A percentile compares a stretch with the other conserved stretches of the same genome.
phyloP scores from a whole-genome alignment of 2,888 invertebrate species.

The Leptothorax acervorum region DNA sequence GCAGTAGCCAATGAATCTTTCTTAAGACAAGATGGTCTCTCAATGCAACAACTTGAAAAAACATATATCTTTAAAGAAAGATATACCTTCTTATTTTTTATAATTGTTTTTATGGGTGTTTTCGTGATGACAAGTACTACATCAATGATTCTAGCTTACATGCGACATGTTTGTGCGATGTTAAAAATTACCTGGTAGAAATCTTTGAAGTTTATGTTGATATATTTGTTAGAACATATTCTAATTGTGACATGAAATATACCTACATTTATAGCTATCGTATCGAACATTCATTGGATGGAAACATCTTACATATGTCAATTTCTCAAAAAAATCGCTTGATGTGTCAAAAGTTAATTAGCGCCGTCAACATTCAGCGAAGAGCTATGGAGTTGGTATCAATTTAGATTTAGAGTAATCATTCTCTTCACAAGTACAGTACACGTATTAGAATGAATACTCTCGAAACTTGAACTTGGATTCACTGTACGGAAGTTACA shows the following conservation, averaged over 20 bases:
- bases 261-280: constrained; percentile 28
- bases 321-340: constrained; percentile 16
- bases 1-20: background rate
- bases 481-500: background rate
- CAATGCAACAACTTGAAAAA: background rate
- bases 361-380: constrained; percentile 22
- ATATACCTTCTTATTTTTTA: background rate
- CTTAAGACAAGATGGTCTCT: background rate
- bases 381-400: constrained; percentile 12
- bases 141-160: constrained; percentile 2
- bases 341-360: constrained; percentile 17
- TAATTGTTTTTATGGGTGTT: background rate
- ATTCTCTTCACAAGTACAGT: background rate
- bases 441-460: background rate
- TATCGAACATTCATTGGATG: constrained; percentile 28
- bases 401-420: constrained; percentile 1
- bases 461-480: background rate
- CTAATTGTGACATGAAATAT: background rate
- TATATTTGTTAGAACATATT: background rate
- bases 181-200: constrained; percentile 24
- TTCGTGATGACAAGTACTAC: background rate
- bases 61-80: background rate
- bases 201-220: background rate
- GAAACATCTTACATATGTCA: background rate
- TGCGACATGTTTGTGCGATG: constrained; percentile 25